phyloP scores from a whole-genome alignment of 2,113 vertebrate genomes.

The Cyanocitta stelleri region DNA sequence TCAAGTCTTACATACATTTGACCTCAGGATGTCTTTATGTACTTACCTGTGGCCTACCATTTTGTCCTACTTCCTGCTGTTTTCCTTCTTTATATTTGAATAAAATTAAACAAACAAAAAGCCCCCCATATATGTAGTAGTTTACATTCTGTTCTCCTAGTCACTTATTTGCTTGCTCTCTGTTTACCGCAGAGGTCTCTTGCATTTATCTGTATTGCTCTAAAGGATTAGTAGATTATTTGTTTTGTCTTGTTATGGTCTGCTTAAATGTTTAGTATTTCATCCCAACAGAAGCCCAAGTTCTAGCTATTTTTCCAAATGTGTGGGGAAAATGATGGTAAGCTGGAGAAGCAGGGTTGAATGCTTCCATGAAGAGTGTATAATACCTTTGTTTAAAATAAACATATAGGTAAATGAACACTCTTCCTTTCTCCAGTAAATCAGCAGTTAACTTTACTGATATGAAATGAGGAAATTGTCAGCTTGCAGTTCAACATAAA shows the following conservation, averaged over 20 bases:
- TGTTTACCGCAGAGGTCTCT: background rate
- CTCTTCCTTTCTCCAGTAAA: background rate
- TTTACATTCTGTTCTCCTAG: background rate
- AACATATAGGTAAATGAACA: background rate
- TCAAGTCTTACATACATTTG: background rate
- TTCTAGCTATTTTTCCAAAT: background rate
- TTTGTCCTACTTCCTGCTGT: background rate
- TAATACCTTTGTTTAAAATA: background rate
- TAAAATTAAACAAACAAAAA: too few species aligned
- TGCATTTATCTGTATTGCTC: background rate
- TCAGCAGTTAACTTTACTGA: background rate
- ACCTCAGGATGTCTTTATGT: background rate
- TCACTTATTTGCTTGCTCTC: background rate
- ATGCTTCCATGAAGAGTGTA: background rate
- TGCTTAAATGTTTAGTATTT: background rate
- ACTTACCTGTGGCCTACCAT: background rate
- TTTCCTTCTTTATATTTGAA: background rate
- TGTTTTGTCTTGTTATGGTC: background rate
- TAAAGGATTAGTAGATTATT: background rate
- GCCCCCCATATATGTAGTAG: accelerated
- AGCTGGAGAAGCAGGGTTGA: background rate
- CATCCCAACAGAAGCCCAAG: background rate
- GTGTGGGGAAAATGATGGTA: background rate
- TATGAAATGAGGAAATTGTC: background rate
- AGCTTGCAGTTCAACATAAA: background rate